Conservation (phyloP, 2,888 invertebrate genomes). For the Blastobasis lacticolella region DNA sequence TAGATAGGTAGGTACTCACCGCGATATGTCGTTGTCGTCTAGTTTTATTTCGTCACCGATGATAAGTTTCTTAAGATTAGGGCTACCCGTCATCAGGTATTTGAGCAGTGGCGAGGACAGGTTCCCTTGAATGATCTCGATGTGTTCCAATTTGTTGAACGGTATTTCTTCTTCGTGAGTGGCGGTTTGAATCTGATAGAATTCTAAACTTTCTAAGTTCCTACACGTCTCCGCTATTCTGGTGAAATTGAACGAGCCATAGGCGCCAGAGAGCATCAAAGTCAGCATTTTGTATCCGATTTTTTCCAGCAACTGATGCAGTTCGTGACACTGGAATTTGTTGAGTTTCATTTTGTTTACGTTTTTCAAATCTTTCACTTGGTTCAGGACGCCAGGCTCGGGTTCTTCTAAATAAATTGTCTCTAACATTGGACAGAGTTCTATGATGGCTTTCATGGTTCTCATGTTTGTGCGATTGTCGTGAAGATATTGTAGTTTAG, state of each 20-base stretch:
- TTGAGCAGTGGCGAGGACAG: conserved; percentile 72
- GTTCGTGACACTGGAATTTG: conserved; percentile 76
- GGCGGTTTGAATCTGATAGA: conserved; percentile 77
- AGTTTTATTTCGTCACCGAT: conserved; percentile 79
- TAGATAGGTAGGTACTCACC: conserved; percentile 43
- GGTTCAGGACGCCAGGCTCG: conserved; percentile 66
- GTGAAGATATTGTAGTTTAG: conserved; percentile 79
- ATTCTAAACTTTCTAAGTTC: conserved; percentile 76
- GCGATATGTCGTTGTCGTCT: conserved; percentile 78
- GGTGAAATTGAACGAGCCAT: conserved; percentile 74
- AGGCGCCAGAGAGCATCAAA: conserved; percentile 74
- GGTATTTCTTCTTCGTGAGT: conserved; percentile 71
- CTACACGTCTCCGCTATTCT: conserved; percentile 75
- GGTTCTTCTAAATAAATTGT: conserved; percentile 79
- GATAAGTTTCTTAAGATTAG: conserved; percentile 75
- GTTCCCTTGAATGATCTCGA: conserved; percentile 80
- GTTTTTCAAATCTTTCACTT: conserved; percentile 59
- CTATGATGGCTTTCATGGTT: conserved; percentile 74
- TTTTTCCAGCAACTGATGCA: conserved; percentile 71
- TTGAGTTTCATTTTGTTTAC: conserved; percentile 76
- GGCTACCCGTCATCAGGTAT: conserved; percentile 75
- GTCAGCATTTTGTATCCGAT: conserved; percentile 71
- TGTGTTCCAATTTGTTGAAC: conserved; percentile 76
- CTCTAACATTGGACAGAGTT: conserved; percentile 76
- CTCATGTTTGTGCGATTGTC: conserved; percentile 77